A percentile compares a stretch with the other conserved stretches of the same genome.
Evolutionary conservation across 2,888 invertebrate genomes (phyloP).

Genomic region (Diogma glabrata): DNA sequence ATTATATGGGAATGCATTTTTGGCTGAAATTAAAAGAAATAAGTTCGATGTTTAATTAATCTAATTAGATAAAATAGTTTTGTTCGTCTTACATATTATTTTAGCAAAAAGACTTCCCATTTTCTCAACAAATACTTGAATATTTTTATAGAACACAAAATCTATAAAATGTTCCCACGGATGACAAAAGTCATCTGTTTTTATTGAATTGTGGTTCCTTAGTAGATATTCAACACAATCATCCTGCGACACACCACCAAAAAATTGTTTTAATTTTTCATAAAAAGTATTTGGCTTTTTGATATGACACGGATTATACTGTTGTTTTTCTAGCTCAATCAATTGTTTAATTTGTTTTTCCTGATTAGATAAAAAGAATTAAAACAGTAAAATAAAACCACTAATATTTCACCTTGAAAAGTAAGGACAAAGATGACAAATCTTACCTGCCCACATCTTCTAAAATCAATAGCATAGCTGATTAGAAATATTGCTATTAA

Average conservation of each 20-base stretch:
- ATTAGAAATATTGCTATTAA: neutral
- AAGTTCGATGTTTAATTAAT: too few relatives aligned
- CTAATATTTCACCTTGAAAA: too few relatives aligned
- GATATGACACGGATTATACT: neutral
- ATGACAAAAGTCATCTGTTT: conserved; percentile 1
- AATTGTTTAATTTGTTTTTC: neutral
- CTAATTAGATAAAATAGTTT: too few relatives aligned
- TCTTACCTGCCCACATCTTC: neutral
- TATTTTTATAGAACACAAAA: neutral
- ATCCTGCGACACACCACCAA: neutral
- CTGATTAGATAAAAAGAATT: too few relatives aligned
- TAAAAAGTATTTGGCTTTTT: neutral
- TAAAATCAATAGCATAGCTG: conserved; percentile 1
- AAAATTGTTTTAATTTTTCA: neutral
- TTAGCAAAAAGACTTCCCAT: neutral
- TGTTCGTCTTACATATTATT: neutral
- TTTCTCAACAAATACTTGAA: neutral
- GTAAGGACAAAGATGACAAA: too few relatives aligned
- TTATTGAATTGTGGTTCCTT: too few relatives aligned
- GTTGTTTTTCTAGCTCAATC: neutral
- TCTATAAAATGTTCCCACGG: conserved; percentile 2
- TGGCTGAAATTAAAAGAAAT: too few relatives aligned
- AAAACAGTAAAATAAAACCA: too few relatives aligned
- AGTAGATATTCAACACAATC: neutral
- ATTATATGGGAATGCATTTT: conserved; percentile 4